Evolutionary conservation across 2,797 vertebrate genomes (phyloP).

Genomic region (Trachurus trachurus): DNA sequence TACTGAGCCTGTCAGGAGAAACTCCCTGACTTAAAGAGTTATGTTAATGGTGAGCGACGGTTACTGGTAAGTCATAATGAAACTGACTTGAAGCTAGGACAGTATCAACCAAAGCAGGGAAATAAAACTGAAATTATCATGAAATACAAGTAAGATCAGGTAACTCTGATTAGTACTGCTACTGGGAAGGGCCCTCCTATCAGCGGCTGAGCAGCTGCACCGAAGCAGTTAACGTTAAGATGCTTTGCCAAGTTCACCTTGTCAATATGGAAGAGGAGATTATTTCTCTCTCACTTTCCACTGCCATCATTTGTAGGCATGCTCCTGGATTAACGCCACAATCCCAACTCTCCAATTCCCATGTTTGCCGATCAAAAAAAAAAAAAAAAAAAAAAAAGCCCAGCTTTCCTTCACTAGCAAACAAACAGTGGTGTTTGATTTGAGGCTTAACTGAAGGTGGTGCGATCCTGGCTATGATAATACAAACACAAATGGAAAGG

Average conservation of each 20-base stretch:
- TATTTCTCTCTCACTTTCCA: conserved; percentile 9
- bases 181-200: neutral
- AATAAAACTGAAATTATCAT: conserved; percentile 9
- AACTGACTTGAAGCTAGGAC: neutral
- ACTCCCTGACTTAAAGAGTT: conserved; percentile 2
- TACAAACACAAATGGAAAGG: conserved; percentile 1
- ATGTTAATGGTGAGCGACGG: conserved; percentile 3
- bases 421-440: conserved; percentile 25
- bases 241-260: conserved; percentile 28
- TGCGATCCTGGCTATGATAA: neutral
- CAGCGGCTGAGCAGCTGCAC: conserved; percentile 6
- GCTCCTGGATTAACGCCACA: conserved; percentile 10
- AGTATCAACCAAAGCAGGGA: neutral
- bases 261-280: conserved; percentile 18
- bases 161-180: neutral
- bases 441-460: neutral
- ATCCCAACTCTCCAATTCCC: conserved; percentile 7
- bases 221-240: neutral
- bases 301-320: neutral
- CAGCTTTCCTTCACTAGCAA: neutral
- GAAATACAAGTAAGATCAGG: neutral
- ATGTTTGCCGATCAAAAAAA: conserved; percentile 20
- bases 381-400: too few relatives aligned
- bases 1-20: conserved; percentile 8
- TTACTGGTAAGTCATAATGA: conserved; percentile 12